A percentile compares a stretch with the other conserved stretches of the same genome.
These are phyloP conservation scores for Ormyrus rosae DNA, from an alignment of 2,888 invertebrate genomes.

Conservation along the genomic window DNA sequence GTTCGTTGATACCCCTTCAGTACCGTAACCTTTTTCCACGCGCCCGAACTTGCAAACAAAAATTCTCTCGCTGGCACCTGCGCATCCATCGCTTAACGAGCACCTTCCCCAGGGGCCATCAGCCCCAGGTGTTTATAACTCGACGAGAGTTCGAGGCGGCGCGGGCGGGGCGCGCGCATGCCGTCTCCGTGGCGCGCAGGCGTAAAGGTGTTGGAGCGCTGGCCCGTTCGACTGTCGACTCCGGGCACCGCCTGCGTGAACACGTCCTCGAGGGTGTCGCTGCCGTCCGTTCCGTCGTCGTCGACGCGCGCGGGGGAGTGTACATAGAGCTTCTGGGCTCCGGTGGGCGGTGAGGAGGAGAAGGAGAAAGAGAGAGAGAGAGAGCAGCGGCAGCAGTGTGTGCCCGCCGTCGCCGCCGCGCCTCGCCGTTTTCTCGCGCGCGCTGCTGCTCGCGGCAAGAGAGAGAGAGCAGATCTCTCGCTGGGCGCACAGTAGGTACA, in stretches of 20 bases:
- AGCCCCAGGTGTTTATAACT: too few relatives aligned
- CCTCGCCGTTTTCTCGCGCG: constrained; percentile 18
- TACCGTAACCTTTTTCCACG: too few relatives aligned
- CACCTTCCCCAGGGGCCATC: too few relatives aligned
- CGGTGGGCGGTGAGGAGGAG: not conserved
- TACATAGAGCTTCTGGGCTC: not conserved
- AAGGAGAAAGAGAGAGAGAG: not conserved
- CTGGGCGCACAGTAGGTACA: not conserved
- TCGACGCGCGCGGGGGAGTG: not conserved
- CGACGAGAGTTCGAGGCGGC: too few relatives aligned
- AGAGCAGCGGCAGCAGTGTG: not conserved
- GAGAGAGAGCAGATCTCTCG: not conserved
- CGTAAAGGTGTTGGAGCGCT: not conserved
- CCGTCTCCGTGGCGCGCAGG: not conserved
- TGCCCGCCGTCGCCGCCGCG: constrained; percentile 3
- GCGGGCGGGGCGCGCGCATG: too few relatives aligned
- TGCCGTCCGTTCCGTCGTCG: not conserved
- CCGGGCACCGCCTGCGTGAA: too few relatives aligned
- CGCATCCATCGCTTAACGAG: too few relatives aligned
- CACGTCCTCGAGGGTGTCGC: not conserved
- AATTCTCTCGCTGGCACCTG: too few relatives aligned
- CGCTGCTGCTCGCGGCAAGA: constrained; percentile 5
- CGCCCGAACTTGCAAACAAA: too few relatives aligned
- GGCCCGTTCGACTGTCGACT: not conserved
- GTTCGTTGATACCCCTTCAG: too few relatives aligned